These are phyloP conservation scores for Buceros bicornis DNA, from an alignment of 2,797 vertebrate genomes.

Conservation along the genomic window DNA sequence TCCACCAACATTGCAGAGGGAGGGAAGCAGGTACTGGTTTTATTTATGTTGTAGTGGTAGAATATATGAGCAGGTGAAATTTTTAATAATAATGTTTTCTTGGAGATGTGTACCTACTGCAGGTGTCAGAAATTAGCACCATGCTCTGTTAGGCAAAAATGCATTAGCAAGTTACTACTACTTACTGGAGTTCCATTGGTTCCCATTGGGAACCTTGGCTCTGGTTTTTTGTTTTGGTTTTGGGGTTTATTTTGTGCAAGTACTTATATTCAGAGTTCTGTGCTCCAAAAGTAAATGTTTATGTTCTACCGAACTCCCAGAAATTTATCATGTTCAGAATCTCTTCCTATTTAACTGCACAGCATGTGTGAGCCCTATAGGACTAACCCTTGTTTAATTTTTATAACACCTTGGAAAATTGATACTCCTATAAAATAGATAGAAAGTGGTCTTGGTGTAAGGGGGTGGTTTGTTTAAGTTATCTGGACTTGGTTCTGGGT, in stretches of 20 bases:
- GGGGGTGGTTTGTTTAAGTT: not conserved
- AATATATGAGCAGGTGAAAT: not conserved
- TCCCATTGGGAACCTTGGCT: not conserved
- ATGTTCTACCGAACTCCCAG: not conserved
- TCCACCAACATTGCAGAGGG: rapidly evolving
- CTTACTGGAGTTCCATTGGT: not conserved
- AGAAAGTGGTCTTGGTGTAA: not conserved
- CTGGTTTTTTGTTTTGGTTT: not conserved
- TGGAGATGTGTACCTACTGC: not conserved
- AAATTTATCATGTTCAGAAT: not conserved
- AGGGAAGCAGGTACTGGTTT: not conserved
- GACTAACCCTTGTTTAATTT: not conserved
- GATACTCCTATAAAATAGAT: not conserved
- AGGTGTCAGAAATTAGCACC: not conserved
- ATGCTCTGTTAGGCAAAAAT: not conserved
- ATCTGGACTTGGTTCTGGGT: not conserved
- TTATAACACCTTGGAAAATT: not conserved
- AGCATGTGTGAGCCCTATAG: not conserved
- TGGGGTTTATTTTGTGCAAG: not conserved
- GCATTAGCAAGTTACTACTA: not conserved
- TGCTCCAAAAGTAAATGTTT: not conserved
- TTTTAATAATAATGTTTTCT: not conserved
- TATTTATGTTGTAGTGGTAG: not conserved
- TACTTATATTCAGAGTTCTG: not conserved
- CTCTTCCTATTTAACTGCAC: not conserved